These are phyloP conservation scores for Eonycteris spelaea DNA, from an alignment of 2,113 vertebrate genomes.

Conservation along the genomic window DNA sequence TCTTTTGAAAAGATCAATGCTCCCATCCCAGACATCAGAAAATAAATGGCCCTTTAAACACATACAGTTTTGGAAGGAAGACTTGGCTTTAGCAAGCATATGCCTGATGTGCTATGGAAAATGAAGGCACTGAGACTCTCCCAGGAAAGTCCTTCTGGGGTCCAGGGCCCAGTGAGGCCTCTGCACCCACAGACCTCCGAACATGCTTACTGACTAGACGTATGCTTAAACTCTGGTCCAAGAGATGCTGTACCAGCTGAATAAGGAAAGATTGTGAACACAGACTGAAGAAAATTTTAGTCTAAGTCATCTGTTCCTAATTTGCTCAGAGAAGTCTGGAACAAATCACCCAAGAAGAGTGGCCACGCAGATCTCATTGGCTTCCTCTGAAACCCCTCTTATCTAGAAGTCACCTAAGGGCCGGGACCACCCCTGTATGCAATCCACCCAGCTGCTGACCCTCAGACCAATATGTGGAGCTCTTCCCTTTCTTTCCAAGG, in stretches of 20 bases:
- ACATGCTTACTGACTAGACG: background rate
- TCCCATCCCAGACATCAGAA: background rate
- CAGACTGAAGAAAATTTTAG: background rate
- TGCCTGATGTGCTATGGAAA: background rate
- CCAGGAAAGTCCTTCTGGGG: background rate
- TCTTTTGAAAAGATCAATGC: background rate
- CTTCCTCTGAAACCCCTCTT: background rate
- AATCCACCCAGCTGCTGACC: background rate
- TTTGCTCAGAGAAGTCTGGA: background rate
- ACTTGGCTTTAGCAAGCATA: background rate
- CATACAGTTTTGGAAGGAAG: background rate
- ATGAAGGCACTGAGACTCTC: background rate
- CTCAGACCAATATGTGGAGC: background rate
- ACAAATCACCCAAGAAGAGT: background rate
- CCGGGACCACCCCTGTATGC: rapidly evolving
- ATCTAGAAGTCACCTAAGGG: background rate
- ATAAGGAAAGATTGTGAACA: background rate
- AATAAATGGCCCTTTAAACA: background rate
- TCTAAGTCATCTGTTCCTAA: background rate
- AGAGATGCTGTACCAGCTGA: background rate
- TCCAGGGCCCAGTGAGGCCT: background rate
- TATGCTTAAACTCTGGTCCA: background rate
- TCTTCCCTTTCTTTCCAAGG: background rate
- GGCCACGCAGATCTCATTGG: background rate
- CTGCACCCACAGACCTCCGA: background rate